These are phyloP conservation scores for Heliocidaris erythrogramma DNA, from an alignment of 35 echinoderm and acorn worm genomes.

Conservation along the genomic window DNA sequence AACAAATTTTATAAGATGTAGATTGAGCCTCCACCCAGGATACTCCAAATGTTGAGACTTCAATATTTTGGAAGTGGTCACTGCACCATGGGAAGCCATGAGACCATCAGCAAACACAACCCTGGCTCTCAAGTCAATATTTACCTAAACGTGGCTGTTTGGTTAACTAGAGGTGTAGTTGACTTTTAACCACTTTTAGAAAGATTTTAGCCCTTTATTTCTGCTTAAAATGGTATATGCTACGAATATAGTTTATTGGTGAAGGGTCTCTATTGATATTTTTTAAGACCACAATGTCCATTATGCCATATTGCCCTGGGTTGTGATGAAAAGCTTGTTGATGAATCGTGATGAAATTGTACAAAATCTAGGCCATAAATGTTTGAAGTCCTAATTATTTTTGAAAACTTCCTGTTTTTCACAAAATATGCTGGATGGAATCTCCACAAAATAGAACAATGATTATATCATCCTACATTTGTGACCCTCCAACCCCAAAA, in stretches of 20 bases:
- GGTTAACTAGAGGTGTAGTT: slow-evolving; percentile 27
- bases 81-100: slow-evolving; percentile 30
- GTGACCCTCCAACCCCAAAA: no score
- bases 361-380: neutral
- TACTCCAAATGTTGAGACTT: neutral
- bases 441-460: neutral
- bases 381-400: neutral
- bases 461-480: neutral
- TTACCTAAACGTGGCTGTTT: neutral
- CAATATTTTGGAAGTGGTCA: slow-evolving; percentile 48
- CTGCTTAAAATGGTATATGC: neutral
- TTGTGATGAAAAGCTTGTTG: neutral
- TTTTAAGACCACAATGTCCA: neutral
- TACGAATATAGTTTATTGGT: neutral
- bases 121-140: slow-evolving; percentile 16
- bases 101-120: neutral
- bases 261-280: neutral
- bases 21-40: slow-evolving; percentile 4
- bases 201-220: neutral
- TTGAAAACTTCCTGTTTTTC: neutral
- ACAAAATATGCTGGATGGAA: neutral
- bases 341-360: neutral
- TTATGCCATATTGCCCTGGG: neutral
- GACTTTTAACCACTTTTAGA: slow-evolving; percentile 27
- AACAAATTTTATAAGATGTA: neutral